Evolutionary conservation across 2,888 invertebrate species (phyloP).

Genomic region (Acleris holmiana): DNA sequence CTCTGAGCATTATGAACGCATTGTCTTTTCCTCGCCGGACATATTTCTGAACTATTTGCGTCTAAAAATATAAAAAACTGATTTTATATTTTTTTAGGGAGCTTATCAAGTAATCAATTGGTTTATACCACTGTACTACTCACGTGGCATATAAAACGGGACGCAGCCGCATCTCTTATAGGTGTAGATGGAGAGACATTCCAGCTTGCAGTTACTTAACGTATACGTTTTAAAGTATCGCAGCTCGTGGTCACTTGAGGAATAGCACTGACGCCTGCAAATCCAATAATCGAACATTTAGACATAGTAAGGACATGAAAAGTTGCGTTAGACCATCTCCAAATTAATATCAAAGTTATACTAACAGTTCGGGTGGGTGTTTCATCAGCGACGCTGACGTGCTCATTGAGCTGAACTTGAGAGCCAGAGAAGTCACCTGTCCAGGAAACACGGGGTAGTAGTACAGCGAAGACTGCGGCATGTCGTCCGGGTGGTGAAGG

Average conservation of each 20-base stretch:
- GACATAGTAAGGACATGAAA: no score
- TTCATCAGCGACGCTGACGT: conserved; percentile 19
- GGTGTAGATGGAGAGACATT: conserved; percentile 37
- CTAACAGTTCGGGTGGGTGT: conserved; percentile 23
- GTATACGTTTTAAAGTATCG: conserved; percentile 37
- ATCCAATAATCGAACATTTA: neutral
- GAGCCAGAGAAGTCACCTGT: conserved; percentile 27
- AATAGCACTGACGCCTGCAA: conserved; percentile 40
- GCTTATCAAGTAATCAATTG: no score
- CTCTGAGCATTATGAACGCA: neutral
- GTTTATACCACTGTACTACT: conserved; percentile 1
- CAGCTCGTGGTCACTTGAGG: conserved; percentile 26
- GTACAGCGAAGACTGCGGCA: conserved; percentile 30
- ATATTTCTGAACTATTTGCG: conserved; percentile 2
- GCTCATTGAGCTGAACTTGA: conserved; percentile 27
- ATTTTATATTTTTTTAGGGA: no score
- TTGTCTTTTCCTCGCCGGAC: neutral
- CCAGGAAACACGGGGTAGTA: conserved; percentile 29
- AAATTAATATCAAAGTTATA: no score
- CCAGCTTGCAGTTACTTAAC: conserved; percentile 35
- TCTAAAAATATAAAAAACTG: neutral
- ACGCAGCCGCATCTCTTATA: conserved; percentile 35
- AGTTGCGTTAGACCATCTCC: no score
- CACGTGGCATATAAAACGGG: conserved; percentile 39
- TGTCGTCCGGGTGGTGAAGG: conserved; percentile 33